phyloP scores from a whole-genome alignment of 2,888 invertebrate genomes.

The Sesamia inferens region DNA sequence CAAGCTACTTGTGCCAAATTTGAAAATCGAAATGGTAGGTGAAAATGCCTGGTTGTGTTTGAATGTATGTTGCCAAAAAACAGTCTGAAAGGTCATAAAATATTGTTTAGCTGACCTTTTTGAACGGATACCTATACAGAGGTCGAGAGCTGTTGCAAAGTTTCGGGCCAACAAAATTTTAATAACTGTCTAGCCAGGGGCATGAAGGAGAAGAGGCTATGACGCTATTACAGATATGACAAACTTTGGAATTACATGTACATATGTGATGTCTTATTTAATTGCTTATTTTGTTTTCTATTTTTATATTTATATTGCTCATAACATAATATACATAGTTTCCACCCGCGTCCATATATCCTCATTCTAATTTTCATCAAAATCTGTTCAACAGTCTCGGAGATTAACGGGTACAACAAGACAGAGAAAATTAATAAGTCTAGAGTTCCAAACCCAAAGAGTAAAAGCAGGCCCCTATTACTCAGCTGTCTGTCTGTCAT shows the following conservation, averaged over 20 bases:
- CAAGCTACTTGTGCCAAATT: constrained; percentile 6
- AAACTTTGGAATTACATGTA: background rate
- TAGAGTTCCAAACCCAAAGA: too few relatives aligned
- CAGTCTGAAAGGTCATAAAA: background rate
- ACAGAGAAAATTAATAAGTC: background rate
- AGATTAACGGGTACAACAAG: too few relatives aligned
- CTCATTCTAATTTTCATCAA: background rate
- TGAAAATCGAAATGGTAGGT: constrained; percentile 12
- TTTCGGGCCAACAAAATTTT: background rate
- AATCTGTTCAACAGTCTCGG: too few relatives aligned
- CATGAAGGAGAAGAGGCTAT: background rate
- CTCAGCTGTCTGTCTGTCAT: too few relatives aligned
- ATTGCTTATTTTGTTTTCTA: too few relatives aligned
- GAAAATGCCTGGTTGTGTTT: constrained; percentile 7
- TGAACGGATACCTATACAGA: background rate
- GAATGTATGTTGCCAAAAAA: constrained; percentile 21
- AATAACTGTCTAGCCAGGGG: background rate
- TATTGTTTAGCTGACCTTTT: background rate
- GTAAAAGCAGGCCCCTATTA: too few relatives aligned
- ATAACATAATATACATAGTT: background rate
- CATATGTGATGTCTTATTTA: background rate
- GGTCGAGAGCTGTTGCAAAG: background rate
- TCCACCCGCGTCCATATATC: background rate
- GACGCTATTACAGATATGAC: background rate
- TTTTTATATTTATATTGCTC: too few relatives aligned